Conservation (phyloP, 2,888 invertebrate species). For the Drosophila percnosoma region DNA sequence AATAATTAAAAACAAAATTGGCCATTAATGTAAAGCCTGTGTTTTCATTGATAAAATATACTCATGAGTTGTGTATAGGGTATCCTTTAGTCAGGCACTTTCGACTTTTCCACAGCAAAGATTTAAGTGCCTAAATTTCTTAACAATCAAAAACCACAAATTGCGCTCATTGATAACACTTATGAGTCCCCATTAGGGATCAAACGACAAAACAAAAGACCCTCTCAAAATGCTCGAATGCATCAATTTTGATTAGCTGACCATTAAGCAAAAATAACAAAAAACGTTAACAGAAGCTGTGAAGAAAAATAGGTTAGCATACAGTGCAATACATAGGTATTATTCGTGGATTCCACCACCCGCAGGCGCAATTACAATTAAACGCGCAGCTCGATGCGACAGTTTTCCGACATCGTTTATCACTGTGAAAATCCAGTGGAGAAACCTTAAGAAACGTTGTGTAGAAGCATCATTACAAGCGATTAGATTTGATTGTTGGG, state of each 20-base stretch:
- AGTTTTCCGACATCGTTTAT: conserved; percentile 67
- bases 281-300: conserved; percentile 1
- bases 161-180: not conserved
- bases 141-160: not conserved
- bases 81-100: not conserved
- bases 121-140: not conserved
- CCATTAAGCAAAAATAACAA: conserved; percentile 8
- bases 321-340: conserved; percentile 5
- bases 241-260: conserved; percentile 58
- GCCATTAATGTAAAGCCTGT: not conserved
- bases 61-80: not conserved
- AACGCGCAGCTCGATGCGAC: conserved; percentile 60
- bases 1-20: not conserved
- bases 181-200: not conserved
- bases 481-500: conserved; percentile 78
- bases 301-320: conserved; percentile 38
- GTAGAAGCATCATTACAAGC: conserved; percentile 68
- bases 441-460: conserved; percentile 32
- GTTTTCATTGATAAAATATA: not conserved
- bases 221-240: conserved; percentile 4
- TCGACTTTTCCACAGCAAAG: not conserved
- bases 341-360: conserved; percentile 16
- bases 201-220: not conserved
- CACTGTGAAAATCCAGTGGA: conserved; percentile 61
- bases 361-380: conserved; percentile 70